These are phyloP conservation scores for Sebastes elongatus DNA, from an alignment of 2,797 vertebrate genomes.

Conservation along the genomic window DNA sequence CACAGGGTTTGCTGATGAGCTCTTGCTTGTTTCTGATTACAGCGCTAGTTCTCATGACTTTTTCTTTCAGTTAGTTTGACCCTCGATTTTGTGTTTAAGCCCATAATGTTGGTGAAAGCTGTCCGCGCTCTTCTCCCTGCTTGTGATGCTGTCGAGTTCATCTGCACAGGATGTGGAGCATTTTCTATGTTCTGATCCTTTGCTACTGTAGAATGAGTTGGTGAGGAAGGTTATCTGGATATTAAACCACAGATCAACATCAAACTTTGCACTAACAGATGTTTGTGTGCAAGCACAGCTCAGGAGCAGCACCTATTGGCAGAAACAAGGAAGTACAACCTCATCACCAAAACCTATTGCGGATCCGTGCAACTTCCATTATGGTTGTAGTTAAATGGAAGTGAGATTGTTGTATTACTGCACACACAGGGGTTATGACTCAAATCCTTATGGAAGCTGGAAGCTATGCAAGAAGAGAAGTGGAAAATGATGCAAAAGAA, in stretches of 20 bases:
- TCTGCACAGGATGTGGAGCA: not conserved
- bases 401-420: not conserved
- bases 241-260: not conserved
- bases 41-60: slow-evolving; percentile 7
- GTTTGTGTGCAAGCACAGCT: not conserved
- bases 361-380: not conserved
- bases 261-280: not conserved
- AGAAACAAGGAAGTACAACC: not conserved
- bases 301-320: slow-evolving; percentile 50
- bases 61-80: not conserved
- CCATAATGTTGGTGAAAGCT: not conserved
- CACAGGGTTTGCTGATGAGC: not conserved
- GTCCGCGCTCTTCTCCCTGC: not conserved
- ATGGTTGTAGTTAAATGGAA: not conserved
- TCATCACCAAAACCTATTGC: not conserved
- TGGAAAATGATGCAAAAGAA: not conserved
- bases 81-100: not conserved
- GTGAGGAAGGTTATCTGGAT: not conserved
- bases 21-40: not conserved
- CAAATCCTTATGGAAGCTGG: not conserved
- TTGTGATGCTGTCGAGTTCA: not conserved
- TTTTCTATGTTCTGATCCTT: not conserved
- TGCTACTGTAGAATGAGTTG: not conserved
- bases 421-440: not conserved
- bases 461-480: not conserved